Percentiles rank a stretch among this genome's conserved stretches.
Conservation (phyloP, 2,797 vertebrate species). For the Pseudomugil tenellus region DNA sequence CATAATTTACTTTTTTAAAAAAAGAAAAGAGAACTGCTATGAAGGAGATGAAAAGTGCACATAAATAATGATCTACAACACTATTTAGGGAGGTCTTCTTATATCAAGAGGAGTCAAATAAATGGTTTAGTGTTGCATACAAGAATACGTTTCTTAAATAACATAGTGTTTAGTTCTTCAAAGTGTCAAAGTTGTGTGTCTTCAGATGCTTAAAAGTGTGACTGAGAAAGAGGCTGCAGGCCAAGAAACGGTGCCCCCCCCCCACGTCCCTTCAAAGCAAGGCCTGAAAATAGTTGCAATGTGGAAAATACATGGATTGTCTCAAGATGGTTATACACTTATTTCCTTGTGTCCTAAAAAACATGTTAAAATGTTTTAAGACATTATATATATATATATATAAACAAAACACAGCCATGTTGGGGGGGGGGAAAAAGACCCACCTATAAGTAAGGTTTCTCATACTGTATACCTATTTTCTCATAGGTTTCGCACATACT, state of each 20-base stretch:
- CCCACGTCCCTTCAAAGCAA: slow-evolving; percentile 73
- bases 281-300: slow-evolving; percentile 78
- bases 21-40: slow-evolving; percentile 6
- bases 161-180: slow-evolving; percentile 51
- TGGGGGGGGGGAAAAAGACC: slow-evolving; percentile 45
- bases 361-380: slow-evolving; percentile 74
- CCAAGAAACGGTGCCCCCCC: slow-evolving; percentile 63
- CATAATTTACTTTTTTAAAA: slow-evolving; percentile 9
- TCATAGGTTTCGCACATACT: too few species aligned
- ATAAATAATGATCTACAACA: slow-evolving; percentile 40
- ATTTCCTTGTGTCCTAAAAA: slow-evolving; percentile 71
- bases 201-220: slow-evolving; percentile 39
- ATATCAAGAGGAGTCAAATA: slow-evolving; percentile 54
- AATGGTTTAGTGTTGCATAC: slow-evolving; percentile 41
- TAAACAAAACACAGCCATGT: slow-evolving; percentile 48
- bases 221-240: slow-evolving; percentile 57
- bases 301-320: slow-evolving; percentile 80
- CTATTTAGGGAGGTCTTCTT: slow-evolving; percentile 40
- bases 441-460: slow-evolving; percentile 31
- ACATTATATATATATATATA: slow-evolving; percentile 34
- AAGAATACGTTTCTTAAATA: slow-evolving; percentile 51
- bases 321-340: slow-evolving; percentile 69
- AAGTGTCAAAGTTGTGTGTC: slow-evolving; percentile 46
- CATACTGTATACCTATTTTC: too few species aligned
- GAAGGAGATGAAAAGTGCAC: slow-evolving; percentile 27